A percentile compares a stretch with the other conserved stretches of the same genome.
These are phyloP conservation scores for Rhinogobio ventralis DNA, from an alignment of 2,797 vertebrate genomes.

Conservation along the genomic window DNA sequence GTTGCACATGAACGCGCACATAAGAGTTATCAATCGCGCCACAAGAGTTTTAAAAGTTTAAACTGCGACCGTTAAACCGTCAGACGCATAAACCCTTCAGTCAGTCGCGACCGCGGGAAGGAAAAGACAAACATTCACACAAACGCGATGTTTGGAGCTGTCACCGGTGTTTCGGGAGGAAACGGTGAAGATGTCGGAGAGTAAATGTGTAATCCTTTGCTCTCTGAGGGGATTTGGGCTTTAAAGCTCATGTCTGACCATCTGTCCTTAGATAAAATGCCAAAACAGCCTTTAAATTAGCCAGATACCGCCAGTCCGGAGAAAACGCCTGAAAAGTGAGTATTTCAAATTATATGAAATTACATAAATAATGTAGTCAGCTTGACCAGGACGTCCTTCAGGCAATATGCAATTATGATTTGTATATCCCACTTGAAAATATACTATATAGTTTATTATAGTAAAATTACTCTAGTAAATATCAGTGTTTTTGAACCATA, in stretches of 20 bases:
- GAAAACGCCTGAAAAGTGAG: background rate
- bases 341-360: background rate
- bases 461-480: no score
- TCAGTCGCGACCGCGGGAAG: background rate
- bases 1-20: background rate
- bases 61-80: constrained; percentile 23
- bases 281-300: constrained; percentile 13
- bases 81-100: background rate
- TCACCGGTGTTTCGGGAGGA: background rate
- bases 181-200: background rate
- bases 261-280: background rate
- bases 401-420: background rate
- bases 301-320: background rate
- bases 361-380: background rate
- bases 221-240: constrained; percentile 44
- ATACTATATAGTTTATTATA: no score
- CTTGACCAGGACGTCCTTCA: background rate
- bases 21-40: background rate
- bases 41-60: constrained; percentile 19
- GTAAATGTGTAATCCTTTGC: constrained; percentile 27
- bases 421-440: background rate
- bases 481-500: no score
- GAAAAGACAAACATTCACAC: background rate
- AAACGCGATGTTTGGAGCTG: background rate
- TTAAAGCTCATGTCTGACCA: constrained; percentile 44